These are phyloP conservation scores for Xestoiulus laeticollis DNA, from an alignment of 2,888 invertebrate genomes.

Conservation along the genomic window DNA sequence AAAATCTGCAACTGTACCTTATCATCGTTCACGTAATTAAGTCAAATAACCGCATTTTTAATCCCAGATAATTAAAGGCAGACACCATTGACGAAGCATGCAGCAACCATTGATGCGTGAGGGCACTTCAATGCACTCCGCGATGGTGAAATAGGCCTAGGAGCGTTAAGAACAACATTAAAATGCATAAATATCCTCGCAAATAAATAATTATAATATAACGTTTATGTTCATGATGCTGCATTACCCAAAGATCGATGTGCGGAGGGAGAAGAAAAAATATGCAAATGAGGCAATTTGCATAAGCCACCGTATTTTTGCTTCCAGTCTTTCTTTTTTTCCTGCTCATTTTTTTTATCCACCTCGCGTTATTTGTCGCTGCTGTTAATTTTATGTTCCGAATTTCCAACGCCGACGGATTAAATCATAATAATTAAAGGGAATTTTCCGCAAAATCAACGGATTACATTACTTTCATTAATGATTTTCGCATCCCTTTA, in stretches of 20 bases:
- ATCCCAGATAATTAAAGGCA: neutral
- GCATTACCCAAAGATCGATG: slow-evolving; percentile 43
- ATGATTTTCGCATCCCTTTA: slow-evolving; percentile 38
- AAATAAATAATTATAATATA: slow-evolving; percentile 41
- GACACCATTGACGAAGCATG: neutral
- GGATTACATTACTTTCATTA: slow-evolving; percentile 41
- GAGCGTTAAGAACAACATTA: slow-evolving; percentile 30
- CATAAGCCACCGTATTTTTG: slow-evolving; percentile 39
- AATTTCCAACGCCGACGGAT: slow-evolving; percentile 9
- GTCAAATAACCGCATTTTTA: neutral
- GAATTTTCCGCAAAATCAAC: slow-evolving; percentile 41
- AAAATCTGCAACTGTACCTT: neutral
- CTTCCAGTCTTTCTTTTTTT: slow-evolving; percentile 31
- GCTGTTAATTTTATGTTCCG: slow-evolving; percentile 28
- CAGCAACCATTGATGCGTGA: neutral
- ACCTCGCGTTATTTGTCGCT: neutral
- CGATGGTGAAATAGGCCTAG: neutral
- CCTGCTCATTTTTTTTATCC: neutral
- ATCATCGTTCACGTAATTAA: neutral
- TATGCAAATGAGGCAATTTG: slow-evolving; percentile 38
- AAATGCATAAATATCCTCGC: slow-evolving; percentile 43
- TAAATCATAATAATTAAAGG: slow-evolving; percentile 40
- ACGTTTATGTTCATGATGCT: slow-evolving; percentile 41
- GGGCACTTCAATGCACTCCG: neutral
- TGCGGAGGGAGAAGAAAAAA: slow-evolving; percentile 41